Evolutionary conservation across 2,113 vertebrate species (phyloP), one percentile per base, ranked within the genome.

Genomic region (Ceyx margarethae): DNA sequence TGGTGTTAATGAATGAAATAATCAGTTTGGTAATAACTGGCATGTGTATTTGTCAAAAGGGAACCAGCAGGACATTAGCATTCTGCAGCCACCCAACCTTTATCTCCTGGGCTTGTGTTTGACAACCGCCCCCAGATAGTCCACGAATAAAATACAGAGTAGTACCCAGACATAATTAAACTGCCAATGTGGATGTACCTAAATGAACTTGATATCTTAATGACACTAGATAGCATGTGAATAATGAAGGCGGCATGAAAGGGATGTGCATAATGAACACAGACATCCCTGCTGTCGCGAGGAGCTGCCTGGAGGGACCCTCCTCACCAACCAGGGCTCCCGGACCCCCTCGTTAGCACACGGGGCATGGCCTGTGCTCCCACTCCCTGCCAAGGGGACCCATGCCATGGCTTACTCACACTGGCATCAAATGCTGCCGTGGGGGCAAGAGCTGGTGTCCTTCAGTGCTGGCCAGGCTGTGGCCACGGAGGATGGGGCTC

Each of bases 151-250:
- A 98, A 97, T 91, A 97, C 94, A 9, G 54, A 94, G 91, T 82
- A 23, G 96, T 94, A 71, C 95, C 95, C 97, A 97, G 96, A 97
- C 97, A 96, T 97, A 98, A 98, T 98, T 97, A 98, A 97, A 97
- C 96, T 97, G 96, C 97, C 97, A 97, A 87, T 87, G 96, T 89
- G 95, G 97, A 97, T 97, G 96, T 91, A 96, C 95, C 94, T 97
- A 97, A 98, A 97, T 96, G 97, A 97, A 97, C 95, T 90, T 93
- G 97, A 98, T 98, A 95, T 97, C 98, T 97, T 98, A 98, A 98
- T 97, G 97, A 96, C 94, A 93, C 92, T 35, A 93, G 97, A 96
- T 94, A 97, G 94, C 81, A 62, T 1, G 71, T 43, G 25, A 94
- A 90, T 94, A 96, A 97, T 91, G 97, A 96, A 85, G 95, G 95